Conservation (phyloP, 2,888 invertebrate species). For the Andrena haemorrhoa region DNA sequence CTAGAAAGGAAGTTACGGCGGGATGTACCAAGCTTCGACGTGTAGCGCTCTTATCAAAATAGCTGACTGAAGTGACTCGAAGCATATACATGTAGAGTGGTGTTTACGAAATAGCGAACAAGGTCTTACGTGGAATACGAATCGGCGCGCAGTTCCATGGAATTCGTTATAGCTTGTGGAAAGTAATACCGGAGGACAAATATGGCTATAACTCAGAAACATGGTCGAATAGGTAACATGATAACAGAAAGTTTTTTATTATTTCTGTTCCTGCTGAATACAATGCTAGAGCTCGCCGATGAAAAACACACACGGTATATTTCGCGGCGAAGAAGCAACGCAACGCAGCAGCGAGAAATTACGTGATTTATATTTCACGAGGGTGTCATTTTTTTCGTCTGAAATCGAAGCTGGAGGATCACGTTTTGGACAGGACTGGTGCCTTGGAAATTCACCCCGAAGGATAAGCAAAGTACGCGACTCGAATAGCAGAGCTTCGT, state of each 20-base stretch:
- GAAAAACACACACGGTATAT: background rate
- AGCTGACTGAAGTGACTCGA: too few species aligned
- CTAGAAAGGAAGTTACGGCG: too few species aligned
- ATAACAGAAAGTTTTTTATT: background rate
- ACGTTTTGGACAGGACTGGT: slow-evolving; percentile 3
- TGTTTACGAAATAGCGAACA: too few species aligned
- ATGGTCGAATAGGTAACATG: background rate
- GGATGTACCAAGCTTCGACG: too few species aligned
- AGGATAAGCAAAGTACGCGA: slow-evolving; percentile 2
- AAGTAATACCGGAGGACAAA: background rate
- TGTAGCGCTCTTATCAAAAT: too few species aligned
- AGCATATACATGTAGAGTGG: too few species aligned
- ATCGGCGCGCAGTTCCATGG: too few species aligned
- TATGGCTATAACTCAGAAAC: background rate
- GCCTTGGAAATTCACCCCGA: background rate
- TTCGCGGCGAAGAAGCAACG: background rate
- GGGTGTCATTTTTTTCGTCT: background rate
- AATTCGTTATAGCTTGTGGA: background rate
- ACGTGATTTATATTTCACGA: slow-evolving; percentile 12
- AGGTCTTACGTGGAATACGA: too few species aligned
- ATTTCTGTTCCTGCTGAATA: background rate
- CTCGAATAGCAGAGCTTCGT: slow-evolving; percentile 5
- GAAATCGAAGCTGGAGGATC: background rate
- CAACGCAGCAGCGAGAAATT: background rate
- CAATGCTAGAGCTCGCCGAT: background rate